Percentiles rank a stretch among this genome's conserved stretches.
These are phyloP conservation scores for Pitta sordida DNA, from an alignment of 2,113 vertebrate genomes.

Conservation along the genomic window DNA sequence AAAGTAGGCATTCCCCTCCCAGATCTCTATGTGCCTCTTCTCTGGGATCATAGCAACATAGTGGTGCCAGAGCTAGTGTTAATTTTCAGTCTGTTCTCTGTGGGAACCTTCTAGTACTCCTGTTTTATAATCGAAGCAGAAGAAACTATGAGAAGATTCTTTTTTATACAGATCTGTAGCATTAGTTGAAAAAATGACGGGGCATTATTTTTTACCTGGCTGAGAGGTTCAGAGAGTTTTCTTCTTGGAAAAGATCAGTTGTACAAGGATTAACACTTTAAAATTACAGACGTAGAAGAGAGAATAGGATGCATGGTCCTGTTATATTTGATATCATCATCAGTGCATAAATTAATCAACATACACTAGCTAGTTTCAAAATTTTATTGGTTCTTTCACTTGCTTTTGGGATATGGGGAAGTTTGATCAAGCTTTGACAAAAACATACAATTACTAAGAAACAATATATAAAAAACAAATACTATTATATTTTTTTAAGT, in stretches of 20 bases:
- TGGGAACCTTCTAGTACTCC: neutral
- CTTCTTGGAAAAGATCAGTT: neutral
- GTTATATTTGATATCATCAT: neutral
- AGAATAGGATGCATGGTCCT: neutral
- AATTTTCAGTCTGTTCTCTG: constrained; percentile 14
- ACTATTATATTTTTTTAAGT: neutral
- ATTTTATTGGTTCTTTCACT: neutral
- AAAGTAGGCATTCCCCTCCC: neutral
- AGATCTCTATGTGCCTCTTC: neutral
- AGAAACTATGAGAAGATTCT: neutral
- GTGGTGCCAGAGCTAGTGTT: neutral
- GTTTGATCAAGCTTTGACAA: neutral
- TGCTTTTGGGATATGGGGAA: neutral
- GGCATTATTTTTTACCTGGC: neutral
- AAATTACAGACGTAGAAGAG: neutral
- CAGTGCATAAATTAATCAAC: neutral
- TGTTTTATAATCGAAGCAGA: neutral
- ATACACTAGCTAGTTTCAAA: neutral
- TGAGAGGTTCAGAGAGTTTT: neutral
- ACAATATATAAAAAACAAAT: neutral
- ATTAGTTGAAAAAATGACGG: neutral
- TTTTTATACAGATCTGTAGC: neutral
- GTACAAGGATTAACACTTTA: neutral
- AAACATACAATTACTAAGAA: neutral
- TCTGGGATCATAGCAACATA: neutral